These are phyloP conservation scores for Saguinus imperator DNA, from an alignment of 2,113 vertebrate species.

Conservation along the genomic window DNA sequence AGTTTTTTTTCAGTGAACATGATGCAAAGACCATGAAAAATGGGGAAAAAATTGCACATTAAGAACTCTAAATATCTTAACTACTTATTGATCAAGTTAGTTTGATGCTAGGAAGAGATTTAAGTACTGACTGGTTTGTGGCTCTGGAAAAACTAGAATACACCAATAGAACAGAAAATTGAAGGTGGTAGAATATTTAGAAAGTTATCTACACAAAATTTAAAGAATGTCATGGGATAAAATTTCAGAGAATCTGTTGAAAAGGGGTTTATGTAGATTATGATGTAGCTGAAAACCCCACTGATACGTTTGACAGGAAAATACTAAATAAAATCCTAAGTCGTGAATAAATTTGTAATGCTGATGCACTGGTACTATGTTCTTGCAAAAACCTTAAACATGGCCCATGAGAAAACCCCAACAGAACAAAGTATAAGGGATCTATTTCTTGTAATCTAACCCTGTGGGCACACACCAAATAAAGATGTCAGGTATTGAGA, in stretches of 20 bases:
- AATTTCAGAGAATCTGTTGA: not conserved
- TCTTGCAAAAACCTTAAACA: not conserved
- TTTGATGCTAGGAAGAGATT: not conserved
- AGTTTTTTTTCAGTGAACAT: not conserved
- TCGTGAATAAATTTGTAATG: not conserved
- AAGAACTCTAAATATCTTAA: not conserved
- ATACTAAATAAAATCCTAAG: not conserved
- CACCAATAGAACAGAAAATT: not conserved
- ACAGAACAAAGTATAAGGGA: not conserved
- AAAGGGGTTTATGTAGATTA: not conserved
- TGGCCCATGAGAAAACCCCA: not conserved
- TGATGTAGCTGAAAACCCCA: not conserved
- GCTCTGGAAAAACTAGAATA: not conserved
- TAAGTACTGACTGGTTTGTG: not conserved
- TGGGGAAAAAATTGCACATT: not conserved
- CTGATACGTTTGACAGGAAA: not conserved
- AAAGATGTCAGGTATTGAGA: not conserved
- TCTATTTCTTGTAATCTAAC: not conserved
- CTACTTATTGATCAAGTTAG: not conserved
- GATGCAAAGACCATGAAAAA: not conserved
- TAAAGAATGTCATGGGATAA: not conserved
- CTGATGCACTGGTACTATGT: not conserved
- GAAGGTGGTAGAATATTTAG: not conserved
- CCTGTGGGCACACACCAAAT: not conserved
- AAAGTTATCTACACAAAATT: not conserved